Evolutionary conservation across 2,797 vertebrate genomes (phyloP), one percentile per base, ranked within the genome.

Genomic region (Anguilla anguilla): DNA sequence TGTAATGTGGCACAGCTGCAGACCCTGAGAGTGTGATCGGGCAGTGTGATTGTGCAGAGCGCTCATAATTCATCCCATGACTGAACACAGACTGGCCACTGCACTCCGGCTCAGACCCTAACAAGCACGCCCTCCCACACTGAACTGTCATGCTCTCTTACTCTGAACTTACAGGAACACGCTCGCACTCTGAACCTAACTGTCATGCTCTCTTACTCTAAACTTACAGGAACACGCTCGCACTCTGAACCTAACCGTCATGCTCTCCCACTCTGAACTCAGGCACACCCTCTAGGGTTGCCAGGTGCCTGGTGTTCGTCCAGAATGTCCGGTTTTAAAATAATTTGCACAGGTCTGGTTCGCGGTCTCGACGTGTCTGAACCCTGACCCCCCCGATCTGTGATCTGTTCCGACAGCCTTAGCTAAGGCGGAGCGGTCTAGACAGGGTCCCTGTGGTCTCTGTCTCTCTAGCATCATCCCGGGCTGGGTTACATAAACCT

Each of bases 401-500:
- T 6, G 43, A 46, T 46, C 43, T 46, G 43, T 46, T 46, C 43
- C 43, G 43, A 43, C 43, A 46, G 43, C 25, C 19, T 82, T 46
- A 25, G 43, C 43, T 51, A 46, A 51, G 6, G 46, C 0, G 15
- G 6, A 49, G 43, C 15, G 39, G 79, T 25, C 79, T 46, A 82
- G 46, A 82, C 79, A 28, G 79, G 79, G 43, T 82, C 43, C 22
- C 77, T 46, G 77, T 19, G 46, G 43, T 81, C 15, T 49, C 39
- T 10, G 25, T 51, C 79, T 51, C 79, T n/a, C 46, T 11, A 82
- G 43, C 79, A 51, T 82, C 43, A 51, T 9, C 22, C n/a, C 46
- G 11, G 79, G n/a, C 86, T 77, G 43, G 9, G 57, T 83, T 87
- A 87, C 53, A 25, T 69, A 83, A 87, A n/a, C 81, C 79, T 83